Evolutionary conservation across 64 coral and sea anemone species (phyloP).

Genomic region (Stichodactyla mertensii): DNA sequence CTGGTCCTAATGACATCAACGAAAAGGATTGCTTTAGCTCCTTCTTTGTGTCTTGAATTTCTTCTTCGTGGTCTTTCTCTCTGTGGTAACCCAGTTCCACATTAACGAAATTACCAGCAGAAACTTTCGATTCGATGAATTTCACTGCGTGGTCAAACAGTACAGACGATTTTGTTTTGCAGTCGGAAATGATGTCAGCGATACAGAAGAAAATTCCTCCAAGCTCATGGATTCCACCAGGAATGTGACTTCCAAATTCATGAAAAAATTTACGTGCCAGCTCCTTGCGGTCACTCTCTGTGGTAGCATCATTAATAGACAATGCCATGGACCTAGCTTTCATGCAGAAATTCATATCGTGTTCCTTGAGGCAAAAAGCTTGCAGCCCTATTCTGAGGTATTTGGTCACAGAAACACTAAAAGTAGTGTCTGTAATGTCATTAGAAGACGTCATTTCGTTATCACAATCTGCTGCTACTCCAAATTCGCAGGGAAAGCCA

Average conservation of each 20-base stretch:
- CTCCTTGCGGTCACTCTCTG: background rate
- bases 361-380: background rate
- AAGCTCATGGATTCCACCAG: slow-evolving; percentile 41
- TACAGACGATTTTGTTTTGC: background rate
- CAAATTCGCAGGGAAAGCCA: background rate
- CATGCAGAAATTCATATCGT: background rate
- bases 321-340: background rate
- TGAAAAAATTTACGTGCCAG: slow-evolving; percentile 22
- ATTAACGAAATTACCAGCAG: background rate
- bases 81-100: background rate
- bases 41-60: background rate
- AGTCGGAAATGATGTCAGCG: background rate
- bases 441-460: background rate
- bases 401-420: background rate
- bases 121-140: background rate
- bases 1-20: background rate
- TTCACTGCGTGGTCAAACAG: background rate
- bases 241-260: slow-evolving; percentile 53
- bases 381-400: background rate
- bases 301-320: background rate
- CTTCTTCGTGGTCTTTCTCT: no score
- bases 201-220: slow-evolving; percentile 41
- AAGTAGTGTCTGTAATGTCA: background rate
- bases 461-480: background rate
- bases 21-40: background rate